These are phyloP conservation scores for Gymnogyps californianus DNA, from an alignment of 2,113 vertebrate species.

Conservation along the genomic window DNA sequence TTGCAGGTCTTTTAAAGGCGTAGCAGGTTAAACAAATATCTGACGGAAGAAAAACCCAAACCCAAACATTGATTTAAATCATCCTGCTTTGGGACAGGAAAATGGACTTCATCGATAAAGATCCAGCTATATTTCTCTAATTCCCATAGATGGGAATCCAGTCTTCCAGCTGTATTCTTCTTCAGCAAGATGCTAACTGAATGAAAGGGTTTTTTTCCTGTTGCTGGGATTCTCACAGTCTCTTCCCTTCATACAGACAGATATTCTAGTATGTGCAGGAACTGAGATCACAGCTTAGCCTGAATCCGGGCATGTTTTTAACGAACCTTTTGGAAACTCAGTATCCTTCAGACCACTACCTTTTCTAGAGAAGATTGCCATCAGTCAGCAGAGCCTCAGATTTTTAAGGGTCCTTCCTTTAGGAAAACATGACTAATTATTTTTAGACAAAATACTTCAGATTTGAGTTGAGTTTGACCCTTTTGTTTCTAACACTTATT, in stretches of 20 bases:
- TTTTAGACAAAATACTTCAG: neutral
- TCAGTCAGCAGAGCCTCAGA: neutral
- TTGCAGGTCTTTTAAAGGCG: neutral
- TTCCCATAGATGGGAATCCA: neutral
- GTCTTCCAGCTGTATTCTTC: neutral
- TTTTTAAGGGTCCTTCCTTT: neutral
- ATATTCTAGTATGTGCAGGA: neutral
- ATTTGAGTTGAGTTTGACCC: neutral
- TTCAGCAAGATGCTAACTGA: neutral
- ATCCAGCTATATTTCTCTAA: neutral
- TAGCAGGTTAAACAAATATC: neutral
- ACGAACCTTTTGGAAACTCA: neutral
- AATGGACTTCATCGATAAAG: neutral
- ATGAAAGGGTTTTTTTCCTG: neutral
- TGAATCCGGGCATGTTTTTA: neutral
- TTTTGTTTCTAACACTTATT: neutral
- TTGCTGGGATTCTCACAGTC: neutral
- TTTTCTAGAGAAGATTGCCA: neutral
- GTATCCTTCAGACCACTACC: neutral
- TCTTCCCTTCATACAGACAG: neutral
- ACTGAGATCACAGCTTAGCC: neutral
- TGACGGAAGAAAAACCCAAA: neutral
- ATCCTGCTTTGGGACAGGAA: neutral
- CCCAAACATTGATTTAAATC: neutral
- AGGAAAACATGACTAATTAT: neutral